Evolutionary conservation across 2,888 invertebrate species (phyloP), one percentile per base, ranked within the genome.

Genomic region (Drosophila neotestacea): DNA sequence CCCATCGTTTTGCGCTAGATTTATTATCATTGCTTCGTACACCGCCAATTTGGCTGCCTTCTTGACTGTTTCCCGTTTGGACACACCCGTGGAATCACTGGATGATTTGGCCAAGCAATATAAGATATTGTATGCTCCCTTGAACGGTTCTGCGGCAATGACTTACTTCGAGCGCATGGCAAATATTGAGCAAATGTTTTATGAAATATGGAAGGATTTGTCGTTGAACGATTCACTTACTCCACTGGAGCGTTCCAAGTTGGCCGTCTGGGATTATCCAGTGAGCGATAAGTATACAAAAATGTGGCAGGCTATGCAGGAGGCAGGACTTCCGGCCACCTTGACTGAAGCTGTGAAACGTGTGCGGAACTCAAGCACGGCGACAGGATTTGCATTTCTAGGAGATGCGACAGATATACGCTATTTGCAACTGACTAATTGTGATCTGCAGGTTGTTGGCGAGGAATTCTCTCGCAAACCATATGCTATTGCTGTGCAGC

Each of bases 121-220:
- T 93, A 98, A 98, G 93, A 97, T 99, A 68, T 96, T 98, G 71
- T 99, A 99, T 90, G 98, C 98, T 0, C 98, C 99, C 0, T 93
- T 97, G 9, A 95, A 96, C 77, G 96, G 97, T 0, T 97, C 98
- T 0, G 94, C 97, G 0, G 96, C 98, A 0, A 97, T 98, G 95
- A 97, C 96, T 0, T 99, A 99, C 93, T 99, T 99, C 91, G 95
- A 97, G 90, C 94, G 99, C 72, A 99, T 99, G 99, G 96, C 98
- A 0, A 95, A 97, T 78, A 99, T 99, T 71, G 99, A 99, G 93
- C 95, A 96, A 70, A 95, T 95, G 88, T 99, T 99, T 92, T 99
- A 99, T 91, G 97, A 98, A 97, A 98, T 99, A 81, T 99, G 99
- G 99, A 99, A 99, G 91, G 97, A 98, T 85, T 98, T 99, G 96